These are phyloP conservation scores for Syritta pipiens DNA, from an alignment of 2,888 invertebrate species.

Conservation along the genomic window DNA sequence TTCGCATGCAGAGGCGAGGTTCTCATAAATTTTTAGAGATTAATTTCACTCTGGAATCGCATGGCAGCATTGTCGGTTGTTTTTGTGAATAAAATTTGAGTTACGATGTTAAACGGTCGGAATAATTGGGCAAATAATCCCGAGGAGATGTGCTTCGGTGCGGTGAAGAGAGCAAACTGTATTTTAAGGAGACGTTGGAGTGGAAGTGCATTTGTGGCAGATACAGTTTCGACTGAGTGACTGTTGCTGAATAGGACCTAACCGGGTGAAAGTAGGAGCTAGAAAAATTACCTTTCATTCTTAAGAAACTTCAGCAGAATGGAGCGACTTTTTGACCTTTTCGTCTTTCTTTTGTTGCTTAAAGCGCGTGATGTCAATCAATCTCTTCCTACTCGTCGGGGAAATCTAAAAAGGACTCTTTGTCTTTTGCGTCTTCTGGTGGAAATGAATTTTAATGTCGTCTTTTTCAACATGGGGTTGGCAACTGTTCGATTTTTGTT, in stretches of 20 bases:
- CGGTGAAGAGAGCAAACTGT: not conserved
- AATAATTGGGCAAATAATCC: conserved; percentile 13
- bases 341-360: no score
- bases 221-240: not conserved
- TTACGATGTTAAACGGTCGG: not conserved
- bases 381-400: no score
- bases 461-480: no score
- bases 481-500: no score
- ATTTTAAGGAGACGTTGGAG: not conserved
- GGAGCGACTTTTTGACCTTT: no score
- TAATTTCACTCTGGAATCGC: conserved; percentile 8
- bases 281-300: no score
- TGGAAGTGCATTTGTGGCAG: not conserved
- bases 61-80: not conserved
- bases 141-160: not conserved
- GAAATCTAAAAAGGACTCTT: no score
- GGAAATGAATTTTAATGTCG: no score
- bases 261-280: not conserved
- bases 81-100: conserved; percentile 13
- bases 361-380: no score
- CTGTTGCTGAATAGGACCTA: no score
- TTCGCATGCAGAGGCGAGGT: not conserved
- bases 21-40: conserved; percentile 9
- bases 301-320: no score
- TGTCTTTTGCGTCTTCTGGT: no score